These are phyloP conservation scores for Selenia dentaria DNA, from an alignment of 2,888 invertebrate genomes.

Conservation along the genomic window DNA sequence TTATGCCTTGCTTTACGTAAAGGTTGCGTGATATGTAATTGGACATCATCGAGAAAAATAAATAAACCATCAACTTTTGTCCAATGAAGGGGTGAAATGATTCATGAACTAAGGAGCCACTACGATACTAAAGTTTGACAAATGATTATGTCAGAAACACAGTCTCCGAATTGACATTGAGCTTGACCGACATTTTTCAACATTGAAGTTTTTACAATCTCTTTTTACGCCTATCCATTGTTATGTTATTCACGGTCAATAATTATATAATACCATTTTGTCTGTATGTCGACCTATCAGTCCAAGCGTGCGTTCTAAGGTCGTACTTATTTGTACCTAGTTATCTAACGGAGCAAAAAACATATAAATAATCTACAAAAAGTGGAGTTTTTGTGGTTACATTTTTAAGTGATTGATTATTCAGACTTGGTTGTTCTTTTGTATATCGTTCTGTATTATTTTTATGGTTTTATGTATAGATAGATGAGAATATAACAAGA, in stretches of 20 bases:
- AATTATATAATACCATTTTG: constrained; percentile 37
- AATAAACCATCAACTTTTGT: too few species aligned
- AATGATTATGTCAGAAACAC: too few species aligned
- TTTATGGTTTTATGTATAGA: too few species aligned
- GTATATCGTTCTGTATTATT: too few species aligned
- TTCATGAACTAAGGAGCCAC: too few species aligned
- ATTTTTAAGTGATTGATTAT: neutral
- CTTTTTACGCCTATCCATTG: constrained; percentile 26
- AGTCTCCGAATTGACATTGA: constrained; percentile 28
- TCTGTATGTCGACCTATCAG: constrained; percentile 25
- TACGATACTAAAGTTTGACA: too few species aligned
- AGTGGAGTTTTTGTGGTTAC: neutral
- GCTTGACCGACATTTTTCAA: constrained; percentile 37
- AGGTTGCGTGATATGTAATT: too few species aligned
- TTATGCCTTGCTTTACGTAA: too few species aligned
- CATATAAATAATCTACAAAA: neutral
- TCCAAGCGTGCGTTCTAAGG: neutral
- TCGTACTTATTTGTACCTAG: neutral
- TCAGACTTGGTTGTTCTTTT: neutral
- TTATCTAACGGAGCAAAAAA: neutral
- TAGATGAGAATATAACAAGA: too few species aligned
- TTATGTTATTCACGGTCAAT: constrained; percentile 36
- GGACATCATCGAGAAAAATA: too few species aligned
- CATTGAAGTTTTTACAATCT: constrained; percentile 33
- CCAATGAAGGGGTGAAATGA: too few species aligned